Conservation (phyloP, 2,888 invertebrate species). For the Stenodera caucasica region DNA sequence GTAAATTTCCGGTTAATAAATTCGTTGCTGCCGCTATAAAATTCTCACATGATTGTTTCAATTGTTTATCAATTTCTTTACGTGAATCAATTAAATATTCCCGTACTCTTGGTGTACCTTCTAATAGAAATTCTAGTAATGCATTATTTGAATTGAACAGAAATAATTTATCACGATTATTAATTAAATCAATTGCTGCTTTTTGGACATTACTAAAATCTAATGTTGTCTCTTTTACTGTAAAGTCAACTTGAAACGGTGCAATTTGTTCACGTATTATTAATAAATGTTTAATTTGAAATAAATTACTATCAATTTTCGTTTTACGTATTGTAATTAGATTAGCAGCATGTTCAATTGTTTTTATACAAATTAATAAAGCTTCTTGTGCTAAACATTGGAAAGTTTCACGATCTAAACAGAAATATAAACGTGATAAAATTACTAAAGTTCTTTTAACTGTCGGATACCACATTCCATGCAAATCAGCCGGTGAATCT, state of each 20-base stretch:
- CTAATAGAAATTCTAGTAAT: slow-evolving; percentile 84
- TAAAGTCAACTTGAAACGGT: slow-evolving; percentile 94
- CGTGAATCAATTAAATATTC: slow-evolving; percentile 93
- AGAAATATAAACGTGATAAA: slow-evolving; percentile 87
- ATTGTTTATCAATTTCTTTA: slow-evolving; percentile 91
- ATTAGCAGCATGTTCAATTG: slow-evolving; percentile 78
- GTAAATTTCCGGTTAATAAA: slow-evolving; percentile 73
- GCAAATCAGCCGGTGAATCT: slow-evolving; percentile 74
- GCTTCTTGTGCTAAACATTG: slow-evolving; percentile 97
- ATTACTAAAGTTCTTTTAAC: slow-evolving; percentile 94
- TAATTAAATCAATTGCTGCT: slow-evolving; percentile 75
- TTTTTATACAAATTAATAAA: slow-evolving; percentile 87
- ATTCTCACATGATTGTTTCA: slow-evolving; percentile 86
- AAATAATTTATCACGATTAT: slow-evolving; percentile 83
- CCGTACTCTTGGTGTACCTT: slow-evolving; percentile 91
- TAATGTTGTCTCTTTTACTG: slow-evolving; percentile 88
- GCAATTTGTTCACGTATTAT: slow-evolving; percentile 97
- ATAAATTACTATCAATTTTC: slow-evolving; percentile 87
- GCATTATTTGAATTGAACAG: slow-evolving; percentile 82
- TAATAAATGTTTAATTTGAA: slow-evolving; percentile 95
- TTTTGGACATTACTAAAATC: slow-evolving; percentile 93
- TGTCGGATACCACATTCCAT: slow-evolving; percentile 99
- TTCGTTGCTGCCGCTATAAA: slow-evolving; percentile 82
- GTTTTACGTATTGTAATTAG: slow-evolving; percentile 73
- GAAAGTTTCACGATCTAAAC: slow-evolving; percentile 93